Evolutionary conservation across 2,888 invertebrate genomes (phyloP), one percentile per base, ranked within the genome.

Genomic region (Apotomis capreana): DNA sequence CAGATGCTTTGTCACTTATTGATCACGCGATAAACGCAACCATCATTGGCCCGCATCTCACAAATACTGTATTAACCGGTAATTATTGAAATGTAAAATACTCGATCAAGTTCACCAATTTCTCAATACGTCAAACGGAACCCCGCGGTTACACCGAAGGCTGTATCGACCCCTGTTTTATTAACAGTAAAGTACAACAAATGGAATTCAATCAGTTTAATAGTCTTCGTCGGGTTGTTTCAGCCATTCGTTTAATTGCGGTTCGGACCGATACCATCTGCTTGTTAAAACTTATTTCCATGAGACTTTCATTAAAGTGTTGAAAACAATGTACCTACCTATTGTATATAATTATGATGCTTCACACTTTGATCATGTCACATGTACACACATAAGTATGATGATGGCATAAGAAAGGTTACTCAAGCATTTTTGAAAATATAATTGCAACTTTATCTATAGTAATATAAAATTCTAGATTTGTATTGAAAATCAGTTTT

Each of bases 131-230:
- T 15, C 59, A 44, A 40, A 59, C 9, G 13, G 36, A 51, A 4
- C n/a, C 37, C 52, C 63, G 52, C 37, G 9, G 13, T 63, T 12
- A 54, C 63, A 54, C 9, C 13, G 52, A 51, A 26, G 13, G 26
- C 36, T 78, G 79, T 76, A 78, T 76, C 80, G 76, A 75, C 49
- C 40, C 5, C 76, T 78, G 36, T 65, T 60, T 60, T 46, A 62
- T 69, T 69, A 62, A 65, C 60, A 65, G 15, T 40, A 15, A 55
- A 70, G 15, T 12, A 62, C 57, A 65, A 81, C 78, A 83, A 85
- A 85, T 82, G 83, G 80, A 77, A 76, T 80, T 82, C 82, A 82
- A 87, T 85, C 83, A 84, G 84, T 84, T 86, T 85, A 88, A 90
- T 89, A 79, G 86, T 78, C 78, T 83, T 79, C 78, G 78, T 79